phyloP scores from a whole-genome alignment of 2,113 vertebrate species.

The Onychorhynchus coronatus region DNA sequence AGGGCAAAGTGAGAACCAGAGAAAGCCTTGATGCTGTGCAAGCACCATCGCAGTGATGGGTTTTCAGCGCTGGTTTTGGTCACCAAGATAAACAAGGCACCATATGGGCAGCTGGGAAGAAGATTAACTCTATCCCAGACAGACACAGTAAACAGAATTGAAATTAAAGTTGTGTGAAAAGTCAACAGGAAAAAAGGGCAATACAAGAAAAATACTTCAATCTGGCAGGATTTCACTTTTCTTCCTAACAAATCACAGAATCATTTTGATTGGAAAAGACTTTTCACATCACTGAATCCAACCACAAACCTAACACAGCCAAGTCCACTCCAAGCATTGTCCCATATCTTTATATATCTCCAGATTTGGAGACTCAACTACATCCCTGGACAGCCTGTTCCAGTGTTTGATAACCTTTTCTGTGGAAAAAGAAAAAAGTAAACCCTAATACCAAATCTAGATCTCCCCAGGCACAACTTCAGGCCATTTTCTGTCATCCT shows the following conservation, averaged over 20 bases:
- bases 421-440: not conserved
- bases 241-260: not conserved
- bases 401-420: not conserved
- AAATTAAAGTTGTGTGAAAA: not conserved
- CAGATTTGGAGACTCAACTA: not conserved
- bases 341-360: accelerated
- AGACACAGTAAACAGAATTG: not conserved
- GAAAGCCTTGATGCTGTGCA: not conserved
- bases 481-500: not conserved
- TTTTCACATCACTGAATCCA: not conserved
- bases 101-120: not conserved
- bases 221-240: not conserved
- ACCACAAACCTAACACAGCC: not conserved
- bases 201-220: not conserved
- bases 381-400: not conserved
- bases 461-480: not conserved
- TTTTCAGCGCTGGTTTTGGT: not conserved
- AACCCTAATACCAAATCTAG: not conserved
- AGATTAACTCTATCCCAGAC: not conserved
- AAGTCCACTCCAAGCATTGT: not conserved
- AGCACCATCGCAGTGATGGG: not conserved
- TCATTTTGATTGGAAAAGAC: not conserved
- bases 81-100: not conserved
- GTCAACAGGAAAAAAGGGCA: not conserved
- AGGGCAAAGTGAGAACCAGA: not conserved